Evolutionary conservation across 1,140 invertebrate species (phyloP).

Genomic region (Leptinotarsa undecemlineata): DNA sequence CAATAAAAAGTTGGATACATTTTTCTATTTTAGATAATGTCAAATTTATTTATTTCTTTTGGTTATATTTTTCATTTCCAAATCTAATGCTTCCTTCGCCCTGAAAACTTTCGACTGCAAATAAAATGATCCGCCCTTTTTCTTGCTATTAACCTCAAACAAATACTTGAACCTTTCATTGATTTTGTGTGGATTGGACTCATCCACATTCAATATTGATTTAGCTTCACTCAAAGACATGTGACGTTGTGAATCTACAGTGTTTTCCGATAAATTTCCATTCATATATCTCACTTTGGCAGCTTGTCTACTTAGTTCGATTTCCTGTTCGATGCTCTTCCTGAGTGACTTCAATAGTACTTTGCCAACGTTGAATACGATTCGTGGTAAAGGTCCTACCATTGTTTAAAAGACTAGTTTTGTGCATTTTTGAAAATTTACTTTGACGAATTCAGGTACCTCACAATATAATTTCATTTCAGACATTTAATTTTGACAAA

Average conservation of each 20-base stretch:
- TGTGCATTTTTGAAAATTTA: not conserved
- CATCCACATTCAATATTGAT: constrained; percentile 87
- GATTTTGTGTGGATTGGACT: constrained; percentile 64
- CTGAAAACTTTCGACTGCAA: constrained; percentile 92
- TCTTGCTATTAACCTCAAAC: constrained; percentile 87
- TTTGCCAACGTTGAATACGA: constrained; percentile 26
- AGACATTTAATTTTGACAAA: too few relatives aligned
- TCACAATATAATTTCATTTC: too few relatives aligned
- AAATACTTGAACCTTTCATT: constrained; percentile 85
- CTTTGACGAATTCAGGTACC: not conserved
- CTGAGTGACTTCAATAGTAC: constrained; percentile 23
- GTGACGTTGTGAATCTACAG: not conserved
- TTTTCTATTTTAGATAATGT: too few relatives aligned
- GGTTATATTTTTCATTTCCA: constrained; percentile 61
- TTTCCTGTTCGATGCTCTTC: constrained; percentile 33
- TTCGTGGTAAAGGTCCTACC: constrained; percentile 16
- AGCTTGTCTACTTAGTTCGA: constrained; percentile 26
- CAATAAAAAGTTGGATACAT: too few relatives aligned
- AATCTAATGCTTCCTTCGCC: constrained; percentile 87
- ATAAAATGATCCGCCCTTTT: constrained; percentile 94
- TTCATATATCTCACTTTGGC: constrained; percentile 26
- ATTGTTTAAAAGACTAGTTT: not conserved
- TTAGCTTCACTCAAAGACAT: constrained; percentile 84
- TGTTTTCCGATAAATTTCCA: not conserved
- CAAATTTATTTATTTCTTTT: too few relatives aligned